Evolutionary conservation across 2,888 invertebrate genomes (phyloP).

Genomic region (Nemotelus nigrinus): DNA sequence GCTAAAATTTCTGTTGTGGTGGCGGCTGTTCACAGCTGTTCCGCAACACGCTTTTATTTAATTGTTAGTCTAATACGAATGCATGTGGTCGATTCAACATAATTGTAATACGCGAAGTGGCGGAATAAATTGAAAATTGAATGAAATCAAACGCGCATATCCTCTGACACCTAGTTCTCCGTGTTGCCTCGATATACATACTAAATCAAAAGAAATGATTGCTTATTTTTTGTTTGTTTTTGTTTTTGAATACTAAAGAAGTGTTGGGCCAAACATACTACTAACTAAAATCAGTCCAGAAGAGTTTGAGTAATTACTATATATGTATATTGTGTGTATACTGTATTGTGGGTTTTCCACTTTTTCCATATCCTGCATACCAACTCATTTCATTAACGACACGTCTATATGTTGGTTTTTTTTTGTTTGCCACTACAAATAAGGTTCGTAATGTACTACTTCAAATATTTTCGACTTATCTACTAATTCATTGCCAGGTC

Average conservation of each 20-base stretch:
- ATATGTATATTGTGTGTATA: constrained; percentile 33
- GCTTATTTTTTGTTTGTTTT: no score
- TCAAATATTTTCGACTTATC: neutral
- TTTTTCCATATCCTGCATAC: constrained; percentile 15
- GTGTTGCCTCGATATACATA: no score
- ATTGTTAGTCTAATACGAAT: no score
- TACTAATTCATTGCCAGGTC: neutral
- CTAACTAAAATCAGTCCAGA: constrained; percentile 51
- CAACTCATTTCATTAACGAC: neutral
- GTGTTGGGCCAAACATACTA: constrained; percentile 28
- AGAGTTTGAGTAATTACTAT: constrained; percentile 45
- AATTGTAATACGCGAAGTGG: no score
- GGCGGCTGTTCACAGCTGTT: no score
- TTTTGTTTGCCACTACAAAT: constrained; percentile 17
- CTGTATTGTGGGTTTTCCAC: constrained; percentile 1
- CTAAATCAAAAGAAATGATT: neutral
- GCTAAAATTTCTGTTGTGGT: no score
- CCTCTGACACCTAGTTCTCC: no score
- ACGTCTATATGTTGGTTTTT: constrained; percentile 26
- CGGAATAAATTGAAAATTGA: no score
- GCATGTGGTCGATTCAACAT: no score
- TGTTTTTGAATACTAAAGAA: no score
- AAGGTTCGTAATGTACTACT: neutral
- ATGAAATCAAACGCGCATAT: no score
- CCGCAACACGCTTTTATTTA: no score